Conservation (phyloP, 1,140 invertebrate species). For the Caenorhabditis brenneri region DNA sequence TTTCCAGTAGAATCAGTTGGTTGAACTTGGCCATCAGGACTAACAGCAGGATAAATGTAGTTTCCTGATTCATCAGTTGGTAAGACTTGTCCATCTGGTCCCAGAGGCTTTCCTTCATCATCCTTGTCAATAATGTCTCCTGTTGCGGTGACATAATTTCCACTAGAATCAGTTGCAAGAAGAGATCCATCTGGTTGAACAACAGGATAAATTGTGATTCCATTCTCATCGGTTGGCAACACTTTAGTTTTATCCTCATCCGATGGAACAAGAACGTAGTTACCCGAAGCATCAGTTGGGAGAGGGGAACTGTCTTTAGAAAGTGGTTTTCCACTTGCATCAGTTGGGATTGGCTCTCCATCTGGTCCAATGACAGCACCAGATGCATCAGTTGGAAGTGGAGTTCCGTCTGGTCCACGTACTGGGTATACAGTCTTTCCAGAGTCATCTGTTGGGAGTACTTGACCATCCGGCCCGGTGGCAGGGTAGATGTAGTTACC, state of each 20-base stretch:
- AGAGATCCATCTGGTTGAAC: slow-evolving; percentile 27
- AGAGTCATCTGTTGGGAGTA: slow-evolving; percentile 39
- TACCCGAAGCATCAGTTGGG: background rate
- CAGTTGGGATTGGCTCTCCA: slow-evolving; percentile 49
- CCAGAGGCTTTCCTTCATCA: slow-evolving; percentile 18
- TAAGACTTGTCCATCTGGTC: slow-evolving; percentile 35
- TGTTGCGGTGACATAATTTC: slow-evolving; percentile 5
- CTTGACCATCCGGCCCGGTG: slow-evolving; percentile 38
- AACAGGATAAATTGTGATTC: background rate
- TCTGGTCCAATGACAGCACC: slow-evolving; percentile 47
- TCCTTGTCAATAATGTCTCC: slow-evolving; percentile 35
- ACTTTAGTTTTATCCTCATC: background rate
- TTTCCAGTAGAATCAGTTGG: background rate
- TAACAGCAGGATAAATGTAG: background rate
- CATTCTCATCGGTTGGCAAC: slow-evolving; percentile 54
- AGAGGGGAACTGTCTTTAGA: slow-evolving; percentile 39
- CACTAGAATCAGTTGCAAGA: slow-evolving; percentile 29
- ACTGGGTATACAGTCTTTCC: slow-evolving; percentile 48
- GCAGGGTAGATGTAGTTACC: slow-evolving; percentile 43
- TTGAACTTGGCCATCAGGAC: background rate
- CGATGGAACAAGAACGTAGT: slow-evolving; percentile 14
- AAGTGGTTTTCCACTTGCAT: slow-evolving; percentile 37
- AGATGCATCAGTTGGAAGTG: slow-evolving; percentile 43
- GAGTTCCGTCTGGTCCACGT: slow-evolving; percentile 48
- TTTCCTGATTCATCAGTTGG: slow-evolving; percentile 53